Base-by-base conservation (phyloP, 53 echinoderm and acorn worm species). In the Paelopatides confundens region DNA sequence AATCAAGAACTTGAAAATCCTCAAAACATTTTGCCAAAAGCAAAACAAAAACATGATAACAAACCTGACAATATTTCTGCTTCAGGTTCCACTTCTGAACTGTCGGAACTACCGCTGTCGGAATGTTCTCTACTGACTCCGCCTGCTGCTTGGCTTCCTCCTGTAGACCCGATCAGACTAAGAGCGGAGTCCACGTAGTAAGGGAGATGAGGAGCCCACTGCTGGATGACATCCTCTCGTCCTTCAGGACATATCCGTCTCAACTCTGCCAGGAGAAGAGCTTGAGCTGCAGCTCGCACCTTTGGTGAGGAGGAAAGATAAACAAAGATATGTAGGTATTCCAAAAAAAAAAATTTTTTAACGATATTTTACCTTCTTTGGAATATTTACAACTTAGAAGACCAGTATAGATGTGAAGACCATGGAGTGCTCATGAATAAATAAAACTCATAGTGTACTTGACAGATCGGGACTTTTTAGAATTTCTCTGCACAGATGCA, bases 231-330 rank as follows among this genome's bases (percentile, higher is more conserved):
- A 34, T 98, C 95, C 70, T 95, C 94, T 65, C 98, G 82, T 36
- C 98, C 98, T 13, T 98, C 98, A 3, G 90, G 84, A 4, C 92
- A 93, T 47, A 98, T 98, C 15, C 98, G 88, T 24, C 94, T 91
- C 32, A 98, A 82, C 83, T 98, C 98, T 17, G 98, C 98, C 62
- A 98, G 69, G 13, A 98, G 88, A 21, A 98, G 85, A 30, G 98
- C 98, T 62, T 98, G 98, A 50, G 94, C 95, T 43, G 98, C 98
- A 12, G 95, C 94, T 29, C 98, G 90, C 31, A 98, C 98, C 97
- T 97, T 69, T 14, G 5, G 7, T 31, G 43, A 43, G 12, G 43
- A 43, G 12, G 1, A 8, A 43, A 8, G n/a, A n/a, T n/a, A n/a
- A n/a, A n/a, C n/a, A n/a, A n/a, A n/a, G n/a, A n/a, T n/a, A n/a